Percentiles rank a stretch among this genome's conserved stretches.
Evolutionary conservation across 2,113 vertebrate species (phyloP).

Genomic region (Pyrgilauda ruficollis): DNA sequence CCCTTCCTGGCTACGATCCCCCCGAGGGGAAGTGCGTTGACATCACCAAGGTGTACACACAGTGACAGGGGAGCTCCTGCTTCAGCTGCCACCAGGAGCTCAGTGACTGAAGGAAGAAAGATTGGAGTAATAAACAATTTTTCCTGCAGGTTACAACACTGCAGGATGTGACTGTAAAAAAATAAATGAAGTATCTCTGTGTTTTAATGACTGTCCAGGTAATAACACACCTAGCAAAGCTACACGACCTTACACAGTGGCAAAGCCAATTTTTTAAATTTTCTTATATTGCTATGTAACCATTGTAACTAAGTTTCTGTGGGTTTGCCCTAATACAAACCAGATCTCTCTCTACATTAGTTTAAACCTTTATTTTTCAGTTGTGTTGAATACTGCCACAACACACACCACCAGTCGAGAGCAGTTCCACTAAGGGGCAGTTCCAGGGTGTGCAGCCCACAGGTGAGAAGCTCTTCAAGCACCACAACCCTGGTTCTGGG

Average conservation of each 20-base stretch:
- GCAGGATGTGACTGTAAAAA: neutral
- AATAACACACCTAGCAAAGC: neutral
- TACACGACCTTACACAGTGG: accelerated
- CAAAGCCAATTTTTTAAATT: neutral
- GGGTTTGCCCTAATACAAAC: neutral
- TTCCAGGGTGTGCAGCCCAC: neutral
- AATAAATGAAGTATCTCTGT: neutral
- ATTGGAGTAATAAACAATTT: neutral
- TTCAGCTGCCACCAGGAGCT: neutral
- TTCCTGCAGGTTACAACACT: neutral
- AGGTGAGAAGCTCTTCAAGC: neutral
- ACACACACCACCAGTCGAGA: accelerated
- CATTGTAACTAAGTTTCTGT: neutral
- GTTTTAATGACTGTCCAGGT: accelerated
- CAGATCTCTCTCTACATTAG: neutral
- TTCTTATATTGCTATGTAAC: neutral
- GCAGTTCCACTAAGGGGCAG: neutral
- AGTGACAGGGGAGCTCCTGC: conserved; percentile 44
- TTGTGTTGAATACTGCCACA: neutral
- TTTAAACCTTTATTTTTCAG: neutral
- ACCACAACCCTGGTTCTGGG: neutral
- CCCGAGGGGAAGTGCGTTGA: conserved; percentile 89
- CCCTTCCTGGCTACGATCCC: conserved; percentile 77
- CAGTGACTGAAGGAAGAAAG: neutral
- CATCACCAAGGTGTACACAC: conserved; percentile 86